Percentiles rank a stretch among this genome's conserved stretches.
phyloP scores from a whole-genome alignment of 2,888 invertebrate genomes.

The Polydrusus cervinus region DNA sequence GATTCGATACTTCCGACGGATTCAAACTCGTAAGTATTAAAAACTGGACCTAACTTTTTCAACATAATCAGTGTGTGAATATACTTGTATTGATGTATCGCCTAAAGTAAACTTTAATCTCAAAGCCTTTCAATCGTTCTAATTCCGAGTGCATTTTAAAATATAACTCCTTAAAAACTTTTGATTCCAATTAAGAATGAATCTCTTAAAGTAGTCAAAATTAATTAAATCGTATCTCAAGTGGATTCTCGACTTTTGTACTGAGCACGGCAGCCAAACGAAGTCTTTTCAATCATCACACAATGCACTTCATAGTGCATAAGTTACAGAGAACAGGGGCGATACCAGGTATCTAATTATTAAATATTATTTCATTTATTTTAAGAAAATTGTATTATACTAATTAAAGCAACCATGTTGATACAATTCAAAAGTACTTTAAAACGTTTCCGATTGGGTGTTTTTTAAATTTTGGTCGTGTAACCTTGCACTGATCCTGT shows the following conservation, averaged over 20 bases:
- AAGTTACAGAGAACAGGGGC: constrained; percentile 44
- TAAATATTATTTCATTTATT: neutral
- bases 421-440: too few relatives aligned
- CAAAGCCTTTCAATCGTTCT: neutral
- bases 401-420: too few relatives aligned
- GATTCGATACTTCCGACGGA: too few relatives aligned
- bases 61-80: too few relatives aligned
- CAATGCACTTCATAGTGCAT: constrained; percentile 64
- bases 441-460: too few relatives aligned
- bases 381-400: neutral
- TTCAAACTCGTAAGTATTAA: too few relatives aligned
- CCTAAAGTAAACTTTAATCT: neutral
- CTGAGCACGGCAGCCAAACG: constrained; percentile 68
- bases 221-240: constrained; percentile 67
- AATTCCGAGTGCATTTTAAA: neutral
- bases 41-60: too few relatives aligned
- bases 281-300: constrained; percentile 67
- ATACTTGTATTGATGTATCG: too few relatives aligned
- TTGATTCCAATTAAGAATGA: constrained; percentile 33
- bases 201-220: constrained; percentile 65
- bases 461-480: too few relatives aligned
- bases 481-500: too few relatives aligned
- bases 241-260: constrained; percentile 68
- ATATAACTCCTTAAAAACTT: neutral
- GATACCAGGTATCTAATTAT: constrained; percentile 12